A percentile compares a stretch with the other conserved stretches of the same genome.
phyloP scores from a whole-genome alignment of 2,888 invertebrate genomes.

The Penaeus monodon region DNA sequence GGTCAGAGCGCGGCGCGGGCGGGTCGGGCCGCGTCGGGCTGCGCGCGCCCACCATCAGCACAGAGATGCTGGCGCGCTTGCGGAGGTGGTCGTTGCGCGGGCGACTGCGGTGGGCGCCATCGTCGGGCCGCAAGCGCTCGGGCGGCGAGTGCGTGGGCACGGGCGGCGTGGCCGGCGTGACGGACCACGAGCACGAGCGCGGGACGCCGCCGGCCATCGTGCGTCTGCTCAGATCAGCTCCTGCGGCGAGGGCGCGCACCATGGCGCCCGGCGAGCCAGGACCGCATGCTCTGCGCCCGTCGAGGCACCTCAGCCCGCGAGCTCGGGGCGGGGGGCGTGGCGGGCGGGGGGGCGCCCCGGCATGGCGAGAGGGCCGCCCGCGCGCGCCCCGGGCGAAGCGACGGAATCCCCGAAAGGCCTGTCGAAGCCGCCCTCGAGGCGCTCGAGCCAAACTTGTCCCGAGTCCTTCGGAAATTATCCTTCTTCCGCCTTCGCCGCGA shows the following conservation, averaged over 20 bases:
- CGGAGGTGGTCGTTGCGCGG: constrained; percentile 28
- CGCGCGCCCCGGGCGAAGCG: no score
- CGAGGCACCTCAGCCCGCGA: no score
- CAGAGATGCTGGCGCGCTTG: constrained; percentile 43
- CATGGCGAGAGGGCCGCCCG: no score
- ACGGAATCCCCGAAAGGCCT: no score
- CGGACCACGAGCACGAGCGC: constrained; percentile 51
- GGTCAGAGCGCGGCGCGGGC: constrained; percentile 20
- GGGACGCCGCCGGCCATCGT: constrained; percentile 46
- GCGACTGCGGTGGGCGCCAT: constrained; percentile 38
- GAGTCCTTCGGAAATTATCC: no score
- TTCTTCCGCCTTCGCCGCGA: no score
- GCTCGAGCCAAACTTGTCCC: no score
- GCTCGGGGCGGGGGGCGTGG: no score
- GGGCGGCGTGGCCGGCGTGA: constrained; percentile 52
- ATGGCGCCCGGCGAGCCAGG: constrained; percentile 1
- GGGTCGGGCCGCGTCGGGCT: constrained; percentile 41
- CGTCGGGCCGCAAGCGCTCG: constrained; percentile 5
- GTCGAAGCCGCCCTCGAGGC: no score
- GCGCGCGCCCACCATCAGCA: constrained; percentile 22
- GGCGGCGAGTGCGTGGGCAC: constrained; percentile 39
- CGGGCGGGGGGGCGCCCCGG: no score
- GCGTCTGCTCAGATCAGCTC: not conserved
- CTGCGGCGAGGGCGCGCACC: constrained; percentile 25
- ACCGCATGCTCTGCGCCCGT: no score